Base-by-base conservation (phyloP, 2,113 vertebrate genomes). In the Oostethus manadensis region DNA sequence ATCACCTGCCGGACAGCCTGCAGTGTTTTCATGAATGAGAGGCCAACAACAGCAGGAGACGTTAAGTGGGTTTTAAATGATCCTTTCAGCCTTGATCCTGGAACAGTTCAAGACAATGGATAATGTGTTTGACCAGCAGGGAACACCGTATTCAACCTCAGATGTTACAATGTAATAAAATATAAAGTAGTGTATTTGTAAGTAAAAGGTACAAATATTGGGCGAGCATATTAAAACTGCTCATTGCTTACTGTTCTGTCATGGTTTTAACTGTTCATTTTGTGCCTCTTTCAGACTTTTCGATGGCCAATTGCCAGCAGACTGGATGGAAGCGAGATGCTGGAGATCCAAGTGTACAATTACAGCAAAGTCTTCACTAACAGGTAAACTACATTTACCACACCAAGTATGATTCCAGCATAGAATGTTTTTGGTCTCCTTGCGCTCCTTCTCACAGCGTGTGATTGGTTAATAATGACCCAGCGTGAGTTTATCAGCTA, bases 291-390 rank as follows among this genome's bases (percentile, higher is more conserved):
- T 63, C 83, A 98, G 94, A 93, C 76, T 0, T 98, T 98, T 80
- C 92, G 93, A 56, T 98, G 96, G 96, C 94, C 94, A 0, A 89
- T 96, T 56, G 94, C 90, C 33, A 97, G 93, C 84, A 86, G 71
- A 23, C 80, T 98, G 0, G 90, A 96, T 0, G 92, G 86, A 67
- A 93, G 91, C 1, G 96, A 98, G 82, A 91, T 96, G 82, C 81
- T 98, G 56, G 95, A 98, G 86, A 91, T 98, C 74, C 95, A 97
- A 66, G 90, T 98, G 62, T 98, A 93, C 88, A 98, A 94, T 88
- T 97, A 95, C 85, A 98, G 95, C 90, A 98, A 98, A 79, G 94
- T 98, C 76, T 98, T 98, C 84, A 92, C 92, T 78, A 98, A 98
- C 90, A 94, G 94, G 96, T 98, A 58, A 35, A 45, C 56, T n/a